These are phyloP conservation scores for Sepioteuthis lessoniana DNA, from an alignment of 2,888 invertebrate genomes.

Conservation along the genomic window DNA sequence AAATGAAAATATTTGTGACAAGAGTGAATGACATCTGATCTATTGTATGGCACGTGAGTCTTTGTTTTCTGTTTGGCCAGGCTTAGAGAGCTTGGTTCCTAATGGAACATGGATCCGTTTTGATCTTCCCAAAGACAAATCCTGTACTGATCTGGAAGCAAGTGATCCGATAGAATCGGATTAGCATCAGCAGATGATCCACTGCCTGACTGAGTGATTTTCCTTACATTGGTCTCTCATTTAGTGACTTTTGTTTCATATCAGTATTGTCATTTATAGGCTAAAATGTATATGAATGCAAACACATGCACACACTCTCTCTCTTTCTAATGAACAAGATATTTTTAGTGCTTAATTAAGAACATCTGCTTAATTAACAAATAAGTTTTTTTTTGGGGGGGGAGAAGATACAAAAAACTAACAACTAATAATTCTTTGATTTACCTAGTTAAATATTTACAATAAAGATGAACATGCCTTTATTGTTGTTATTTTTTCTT, in stretches of 20 bases:
- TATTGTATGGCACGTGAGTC: background rate
- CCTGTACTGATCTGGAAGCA: constrained; percentile 33
- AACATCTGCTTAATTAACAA: background rate
- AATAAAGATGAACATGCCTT: background rate
- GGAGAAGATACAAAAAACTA: background rate
- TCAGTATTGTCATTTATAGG: background rate
- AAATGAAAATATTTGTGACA: background rate
- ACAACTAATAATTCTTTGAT: constrained; percentile 14
- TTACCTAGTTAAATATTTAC: constrained; percentile 33
- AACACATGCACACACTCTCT: background rate
- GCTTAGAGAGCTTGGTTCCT: background rate
- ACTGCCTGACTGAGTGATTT: background rate
- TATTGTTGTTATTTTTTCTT: background rate
- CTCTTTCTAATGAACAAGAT: background rate
- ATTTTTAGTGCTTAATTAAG: constrained; percentile 13
- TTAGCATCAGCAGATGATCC: constrained; percentile 33
- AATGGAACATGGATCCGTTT: constrained; percentile 33
- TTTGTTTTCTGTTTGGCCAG: constrained; percentile 12
- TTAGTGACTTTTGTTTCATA: background rate
- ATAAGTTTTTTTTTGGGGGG: background rate
- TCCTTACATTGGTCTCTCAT: background rate
- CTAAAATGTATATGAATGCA: background rate
- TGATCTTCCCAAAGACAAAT: background rate
- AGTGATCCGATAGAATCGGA: constrained; percentile 33
- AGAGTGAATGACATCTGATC: constrained; percentile 4